A percentile compares a stretch with the other conserved stretches of the same genome.
phyloP scores from a whole-genome alignment of 2,113 vertebrate genomes.

The Pituophis catenifer region DNA sequence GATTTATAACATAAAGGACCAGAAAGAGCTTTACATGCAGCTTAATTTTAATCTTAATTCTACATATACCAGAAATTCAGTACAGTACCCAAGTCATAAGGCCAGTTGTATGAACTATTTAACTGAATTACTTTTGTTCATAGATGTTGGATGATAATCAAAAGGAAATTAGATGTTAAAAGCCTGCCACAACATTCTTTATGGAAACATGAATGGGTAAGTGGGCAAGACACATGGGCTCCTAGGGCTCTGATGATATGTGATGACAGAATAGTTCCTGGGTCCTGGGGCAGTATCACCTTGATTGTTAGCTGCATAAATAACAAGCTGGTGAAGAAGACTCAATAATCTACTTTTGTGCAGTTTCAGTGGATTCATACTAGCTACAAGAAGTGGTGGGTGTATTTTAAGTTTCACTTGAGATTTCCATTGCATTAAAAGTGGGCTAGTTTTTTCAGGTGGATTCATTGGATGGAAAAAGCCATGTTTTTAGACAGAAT shows the following conservation, averaged over 20 bases:
- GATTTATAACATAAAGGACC: background rate
- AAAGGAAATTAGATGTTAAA: background rate
- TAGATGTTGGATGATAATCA: background rate
- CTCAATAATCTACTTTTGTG: background rate
- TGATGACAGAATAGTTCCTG: background rate
- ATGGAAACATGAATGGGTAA: background rate
- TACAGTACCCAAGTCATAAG: background rate
- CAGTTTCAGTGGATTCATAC: background rate
- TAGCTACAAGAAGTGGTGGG: background rate
- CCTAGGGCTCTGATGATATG: background rate
- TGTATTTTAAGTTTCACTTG: background rate
- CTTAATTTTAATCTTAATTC: background rate
- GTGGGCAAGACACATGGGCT: background rate
- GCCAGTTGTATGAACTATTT: background rate
- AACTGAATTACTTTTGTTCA: background rate
- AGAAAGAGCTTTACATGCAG: background rate
- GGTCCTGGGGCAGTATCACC: background rate
- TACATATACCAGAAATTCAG: background rate
- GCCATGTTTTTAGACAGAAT: background rate
- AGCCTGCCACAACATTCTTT: background rate
- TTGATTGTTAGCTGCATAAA: background rate
- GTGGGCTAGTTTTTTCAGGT: background rate
- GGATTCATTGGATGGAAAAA: background rate
- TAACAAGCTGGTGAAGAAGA: background rate
- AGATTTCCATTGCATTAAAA: background rate